A percentile compares a stretch with the other conserved stretches of the same genome.
These are phyloP conservation scores for Acromyrmex heyeri DNA, from an alignment of 1,140 invertebrate species.

Conservation along the genomic window DNA sequence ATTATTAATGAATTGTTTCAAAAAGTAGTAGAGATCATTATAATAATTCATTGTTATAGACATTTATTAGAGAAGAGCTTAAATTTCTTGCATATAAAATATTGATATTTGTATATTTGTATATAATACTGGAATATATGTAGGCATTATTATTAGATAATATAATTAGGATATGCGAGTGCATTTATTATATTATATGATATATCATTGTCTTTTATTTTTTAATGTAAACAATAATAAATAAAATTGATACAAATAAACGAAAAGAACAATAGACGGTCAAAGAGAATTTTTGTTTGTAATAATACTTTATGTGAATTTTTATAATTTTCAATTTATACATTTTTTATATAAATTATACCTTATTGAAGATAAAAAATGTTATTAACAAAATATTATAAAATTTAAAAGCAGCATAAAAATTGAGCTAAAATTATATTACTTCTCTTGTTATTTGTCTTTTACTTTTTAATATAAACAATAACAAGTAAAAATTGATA, in stretches of 20 bases:
- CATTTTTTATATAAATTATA: too few relatives aligned
- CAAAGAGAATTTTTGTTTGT: too few relatives aligned
- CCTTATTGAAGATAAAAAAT: neutral
- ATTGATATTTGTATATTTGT: neutral
- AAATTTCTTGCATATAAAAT: neutral
- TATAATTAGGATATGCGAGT: neutral
- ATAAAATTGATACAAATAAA: too few relatives aligned
- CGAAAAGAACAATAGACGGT: too few relatives aligned
- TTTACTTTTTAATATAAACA: neutral
- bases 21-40: neutral
- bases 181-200: neutral
- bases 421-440: neutral
- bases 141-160: neutral
- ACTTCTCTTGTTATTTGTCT: neutral
- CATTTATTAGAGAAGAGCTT: conserved; percentile 5
- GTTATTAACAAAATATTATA: neutral
- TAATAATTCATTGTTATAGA: neutral
- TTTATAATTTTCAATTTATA: too few relatives aligned
- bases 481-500: too few relatives aligned
- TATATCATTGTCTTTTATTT: neutral
- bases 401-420: neutral
- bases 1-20: neutral
- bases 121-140: neutral
- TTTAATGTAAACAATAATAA: too few relatives aligned
- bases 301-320: too few relatives aligned